phyloP scores from a whole-genome alignment of 2,888 invertebrate species.

The Drosophila parthenogenetica region DNA sequence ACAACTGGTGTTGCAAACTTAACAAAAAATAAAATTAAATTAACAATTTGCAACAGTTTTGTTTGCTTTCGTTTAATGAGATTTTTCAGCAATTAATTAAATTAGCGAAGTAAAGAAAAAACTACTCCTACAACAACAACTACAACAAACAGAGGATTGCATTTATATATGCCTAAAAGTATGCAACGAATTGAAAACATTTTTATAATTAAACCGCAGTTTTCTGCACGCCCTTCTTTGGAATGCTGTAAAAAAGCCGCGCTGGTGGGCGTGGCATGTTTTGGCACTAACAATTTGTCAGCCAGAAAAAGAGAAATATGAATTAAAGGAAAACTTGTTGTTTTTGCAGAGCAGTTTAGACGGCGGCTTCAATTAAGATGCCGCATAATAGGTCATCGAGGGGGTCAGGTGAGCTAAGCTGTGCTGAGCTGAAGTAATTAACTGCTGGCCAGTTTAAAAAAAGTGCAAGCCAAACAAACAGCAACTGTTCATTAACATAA shows the following conservation, averaged over 20 bases:
- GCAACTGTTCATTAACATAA: slow-evolving; percentile 77
- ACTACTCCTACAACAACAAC: neutral
- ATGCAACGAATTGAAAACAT: slow-evolving; percentile 65
- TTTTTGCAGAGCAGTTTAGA: slow-evolving; percentile 26
- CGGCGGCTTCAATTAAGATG: slow-evolving; percentile 22
- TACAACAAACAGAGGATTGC: slow-evolving; percentile 1
- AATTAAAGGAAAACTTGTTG: neutral
- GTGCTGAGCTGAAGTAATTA: slow-evolving; percentile 60
- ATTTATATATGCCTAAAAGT: slow-evolving; percentile 58
- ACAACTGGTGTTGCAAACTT: slow-evolving; percentile 14
- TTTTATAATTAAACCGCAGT: slow-evolving; percentile 76
- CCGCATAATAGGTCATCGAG: slow-evolving; percentile 27
- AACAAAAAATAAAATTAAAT: neutral
- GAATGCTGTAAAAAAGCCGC: slow-evolving; percentile 27
- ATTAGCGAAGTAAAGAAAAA: slow-evolving; percentile 43
- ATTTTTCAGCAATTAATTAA: slow-evolving; percentile 63
- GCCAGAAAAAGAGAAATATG: slow-evolving; percentile 9
- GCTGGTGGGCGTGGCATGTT: slow-evolving; percentile 4
- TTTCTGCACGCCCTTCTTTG: slow-evolving; percentile 21
- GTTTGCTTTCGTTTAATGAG: slow-evolving; percentile 16
- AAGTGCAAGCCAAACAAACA: slow-evolving; percentile 45
- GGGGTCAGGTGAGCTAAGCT: slow-evolving; percentile 6
- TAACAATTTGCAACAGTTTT: slow-evolving; percentile 5
- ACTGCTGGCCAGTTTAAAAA: slow-evolving; percentile 43
- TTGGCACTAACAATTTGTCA: slow-evolving; percentile 57